phyloP scores from a whole-genome alignment of 2,113 vertebrate genomes.

The Bujurquina vittata region DNA sequence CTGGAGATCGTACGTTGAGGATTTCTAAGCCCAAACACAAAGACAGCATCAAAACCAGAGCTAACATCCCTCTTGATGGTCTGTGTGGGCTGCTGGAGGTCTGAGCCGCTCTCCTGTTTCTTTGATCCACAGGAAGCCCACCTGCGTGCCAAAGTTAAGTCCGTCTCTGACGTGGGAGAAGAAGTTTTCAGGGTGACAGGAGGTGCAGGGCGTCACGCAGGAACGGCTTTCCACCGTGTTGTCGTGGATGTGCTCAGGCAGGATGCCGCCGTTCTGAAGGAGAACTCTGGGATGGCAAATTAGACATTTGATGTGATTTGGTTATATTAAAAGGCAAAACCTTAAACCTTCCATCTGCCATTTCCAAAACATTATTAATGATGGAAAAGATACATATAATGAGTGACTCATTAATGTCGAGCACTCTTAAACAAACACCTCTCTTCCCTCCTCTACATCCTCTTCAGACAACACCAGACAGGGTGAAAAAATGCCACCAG shows the following conservation, averaged over 20 bases:
- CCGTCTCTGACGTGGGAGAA: conserved; percentile 92
- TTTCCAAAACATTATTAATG: not conserved
- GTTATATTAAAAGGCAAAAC: not conserved
- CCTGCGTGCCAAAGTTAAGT: conserved; percentile 89
- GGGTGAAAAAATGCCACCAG: not conserved
- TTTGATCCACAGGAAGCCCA: conserved; percentile 91
- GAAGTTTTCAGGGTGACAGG: conserved; percentile 87
- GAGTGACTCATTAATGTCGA: no score
- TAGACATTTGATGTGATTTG: not conserved
- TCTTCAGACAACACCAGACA: not conserved
- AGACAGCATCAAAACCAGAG: not conserved
- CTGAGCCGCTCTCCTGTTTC: conserved; percentile 12
- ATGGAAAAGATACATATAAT: no score
- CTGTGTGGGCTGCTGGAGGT: not conserved
- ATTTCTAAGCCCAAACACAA: no score
- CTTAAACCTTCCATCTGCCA: not conserved
- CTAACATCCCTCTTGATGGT: not conserved
- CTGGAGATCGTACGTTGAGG: no score
- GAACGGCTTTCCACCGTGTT: conserved; percentile 69
- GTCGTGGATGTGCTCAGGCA: conserved; percentile 88
- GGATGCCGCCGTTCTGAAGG: conserved; percentile 88
- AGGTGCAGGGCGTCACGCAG: conserved; percentile 86
- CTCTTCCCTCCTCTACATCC: not conserved
- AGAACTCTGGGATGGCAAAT: conserved; percentile 81
- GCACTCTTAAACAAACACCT: not conserved